phyloP scores from a whole-genome alignment of 2,888 invertebrate genomes.

The Darwinula stevensoni region DNA sequence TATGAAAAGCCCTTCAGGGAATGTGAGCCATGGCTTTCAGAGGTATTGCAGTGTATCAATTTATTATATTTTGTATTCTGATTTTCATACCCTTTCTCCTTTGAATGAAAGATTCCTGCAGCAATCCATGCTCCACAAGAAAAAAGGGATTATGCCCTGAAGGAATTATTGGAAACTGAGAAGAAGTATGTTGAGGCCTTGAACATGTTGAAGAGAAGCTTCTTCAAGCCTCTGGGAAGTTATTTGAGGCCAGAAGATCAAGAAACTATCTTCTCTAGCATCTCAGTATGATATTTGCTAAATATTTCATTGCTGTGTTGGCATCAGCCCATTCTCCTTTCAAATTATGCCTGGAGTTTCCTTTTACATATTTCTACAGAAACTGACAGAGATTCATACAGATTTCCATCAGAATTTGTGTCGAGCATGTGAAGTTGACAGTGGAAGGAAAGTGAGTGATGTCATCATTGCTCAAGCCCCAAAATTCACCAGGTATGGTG shows the following conservation, averaged over 20 bases:
- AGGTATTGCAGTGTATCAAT: too few relatives aligned
- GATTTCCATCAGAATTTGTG: slow-evolving; percentile 50
- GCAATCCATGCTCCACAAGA: slow-evolving; percentile 20
- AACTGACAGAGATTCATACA: slow-evolving; percentile 62
- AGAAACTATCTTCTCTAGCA: slow-evolving; percentile 61
- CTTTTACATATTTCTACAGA: too few relatives aligned
- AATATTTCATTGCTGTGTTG: too few relatives aligned
- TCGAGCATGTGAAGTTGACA: slow-evolving; percentile 24
- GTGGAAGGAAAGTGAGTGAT: slow-evolving; percentile 28
- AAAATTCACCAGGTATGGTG: slow-evolving; percentile 69
- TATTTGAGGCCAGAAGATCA: slow-evolving; percentile 39
- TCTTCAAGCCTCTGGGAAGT: slow-evolving; percentile 39
- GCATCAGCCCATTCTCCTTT: too few relatives aligned
- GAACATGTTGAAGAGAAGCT: slow-evolving; percentile 45
- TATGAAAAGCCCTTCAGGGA: too few relatives aligned
- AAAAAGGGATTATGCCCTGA: slow-evolving; percentile 50
- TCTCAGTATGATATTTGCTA: slow-evolving; percentile 59
- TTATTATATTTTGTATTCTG: too few relatives aligned
- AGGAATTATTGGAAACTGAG: slow-evolving; percentile 82
- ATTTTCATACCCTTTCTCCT: too few relatives aligned
- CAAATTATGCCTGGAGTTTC: too few relatives aligned
- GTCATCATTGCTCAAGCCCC: slow-evolving; percentile 74
- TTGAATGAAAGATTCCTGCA: slow-evolving; percentile 5
- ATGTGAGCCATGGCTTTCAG: too few relatives aligned
- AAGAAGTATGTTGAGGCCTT: slow-evolving; percentile 84